Base-by-base conservation (phyloP, 2,888 invertebrate genomes). In the Macrophya annulata region DNA sequence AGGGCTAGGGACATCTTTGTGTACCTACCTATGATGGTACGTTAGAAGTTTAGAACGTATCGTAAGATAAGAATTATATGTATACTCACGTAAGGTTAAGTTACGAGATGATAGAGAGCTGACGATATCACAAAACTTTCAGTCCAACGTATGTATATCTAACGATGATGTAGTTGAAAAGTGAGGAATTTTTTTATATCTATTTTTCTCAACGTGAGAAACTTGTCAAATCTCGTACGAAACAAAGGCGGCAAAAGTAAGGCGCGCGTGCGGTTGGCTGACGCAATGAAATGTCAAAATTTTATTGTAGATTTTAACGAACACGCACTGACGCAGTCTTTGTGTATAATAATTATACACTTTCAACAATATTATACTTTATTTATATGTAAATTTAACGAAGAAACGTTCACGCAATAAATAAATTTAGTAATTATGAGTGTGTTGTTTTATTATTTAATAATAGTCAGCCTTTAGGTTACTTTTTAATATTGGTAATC, bases 241-340 rank as follows among this genome's bases (percentile, higher is more conserved):
- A 86, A 86, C 86, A 86, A 86, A 88, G 86, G 37, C 68, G 8
- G 31, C 9, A 51, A 51, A 8, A 31, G 51, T 37, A 68, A 62
- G 76, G 25, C 48, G 31, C 77, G 17, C 15, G 82, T 55, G 55
- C 21, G 31, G 74, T 72, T 86, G 87, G 89, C 88, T 90, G 90
- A 90, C 87, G 90, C 90, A 90, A 90, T 88, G 87, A 89, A 87
- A 86, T 89, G 90, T 89, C 89, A 89, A 89, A 89, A 87, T 88
- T 86, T 45, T 77, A 37, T 25, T 17, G 17, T 17, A 0, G n/a
- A 43, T 43, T n/a, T 37, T 21, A 37, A 76, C 82, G 82, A 82
- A 25, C 21, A 82, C 82, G 48, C 43, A 15, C 45, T 17, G 62
- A 40, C 43, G 48, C n/a, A 48, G 8, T 17, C 25, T 45, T 17